phyloP scores from a whole-genome alignment of 2,888 invertebrate species.

The Cremastinae sp. region DNA sequence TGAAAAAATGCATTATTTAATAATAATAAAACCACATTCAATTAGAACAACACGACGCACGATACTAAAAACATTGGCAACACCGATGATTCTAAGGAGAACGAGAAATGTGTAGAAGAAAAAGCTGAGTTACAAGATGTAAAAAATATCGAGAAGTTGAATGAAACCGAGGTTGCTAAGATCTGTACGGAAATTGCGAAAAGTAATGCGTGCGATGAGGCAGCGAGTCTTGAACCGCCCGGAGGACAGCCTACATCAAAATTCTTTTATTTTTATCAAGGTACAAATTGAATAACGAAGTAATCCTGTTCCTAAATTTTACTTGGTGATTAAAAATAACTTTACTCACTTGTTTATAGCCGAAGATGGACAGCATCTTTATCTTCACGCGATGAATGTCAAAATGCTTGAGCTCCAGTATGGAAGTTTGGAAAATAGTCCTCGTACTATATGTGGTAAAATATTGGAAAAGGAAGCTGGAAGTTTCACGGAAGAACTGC shows the following conservation, averaged over 20 bases:
- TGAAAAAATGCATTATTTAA: no score
- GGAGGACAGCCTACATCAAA: constrained; percentile 78
- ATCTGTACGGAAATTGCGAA: constrained; percentile 36
- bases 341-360: constrained; percentile 83
- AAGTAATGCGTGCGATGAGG: constrained; percentile 6
- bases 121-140: neutral
- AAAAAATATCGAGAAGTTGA: constrained; percentile 1
- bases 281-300: constrained; percentile 79
- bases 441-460: constrained; percentile 87
- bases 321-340: neutral
- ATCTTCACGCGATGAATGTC: constrained; percentile 94
- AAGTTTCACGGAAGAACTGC: constrained; percentile 91
- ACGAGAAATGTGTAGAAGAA: no score
- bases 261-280: constrained; percentile 92
- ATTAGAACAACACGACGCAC: no score
- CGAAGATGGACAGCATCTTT: constrained; percentile 95
- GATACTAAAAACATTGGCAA: no score
- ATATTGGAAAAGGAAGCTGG: constrained; percentile 94
- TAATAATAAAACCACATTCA: no score
- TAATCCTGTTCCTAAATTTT: neutral
- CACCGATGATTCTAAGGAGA: no score
- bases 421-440: constrained; percentile 90
- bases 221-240: constrained; percentile 23
- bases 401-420: constrained; percentile 93
- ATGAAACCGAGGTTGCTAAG: constrained; percentile 12